Evolutionary conservation across 2,113 vertebrate genomes (phyloP).

Genomic region (Psittacara wagleri): DNA sequence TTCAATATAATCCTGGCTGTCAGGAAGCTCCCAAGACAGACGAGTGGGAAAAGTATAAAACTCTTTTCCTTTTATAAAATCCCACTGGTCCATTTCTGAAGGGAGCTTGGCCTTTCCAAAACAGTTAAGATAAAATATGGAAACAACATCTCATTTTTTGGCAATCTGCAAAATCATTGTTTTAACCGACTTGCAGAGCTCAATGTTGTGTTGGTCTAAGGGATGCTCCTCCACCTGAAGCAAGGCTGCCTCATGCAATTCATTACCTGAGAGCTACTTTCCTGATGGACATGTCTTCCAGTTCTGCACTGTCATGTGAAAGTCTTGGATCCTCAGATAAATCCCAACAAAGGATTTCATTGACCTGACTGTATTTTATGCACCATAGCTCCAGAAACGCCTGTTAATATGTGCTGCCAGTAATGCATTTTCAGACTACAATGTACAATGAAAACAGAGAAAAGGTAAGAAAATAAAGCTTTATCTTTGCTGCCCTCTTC

Average conservation of each 20-base stretch:
- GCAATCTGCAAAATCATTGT: neutral
- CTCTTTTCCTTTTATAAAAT: neutral
- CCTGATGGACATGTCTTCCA: neutral
- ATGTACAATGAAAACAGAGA: neutral
- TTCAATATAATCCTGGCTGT: slow-evolving; percentile 21
- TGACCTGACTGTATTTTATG: slow-evolving; percentile 63
- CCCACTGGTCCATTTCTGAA: neutral
- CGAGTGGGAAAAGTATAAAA: neutral
- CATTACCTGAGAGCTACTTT: neutral
- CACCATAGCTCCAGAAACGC: slow-evolving; percentile 40
- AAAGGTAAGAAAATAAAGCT: slow-evolving; percentile 44
- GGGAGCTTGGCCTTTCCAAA: neutral
- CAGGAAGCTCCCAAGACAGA: slow-evolving; percentile 4
- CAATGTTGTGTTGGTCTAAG: neutral
- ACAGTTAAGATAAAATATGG: slow-evolving; percentile 8
- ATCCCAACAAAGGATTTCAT: slow-evolving; percentile 60
- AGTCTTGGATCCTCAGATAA: slow-evolving; percentile 38
- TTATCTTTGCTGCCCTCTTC: slow-evolving; percentile 76
- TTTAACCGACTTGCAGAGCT: neutral
- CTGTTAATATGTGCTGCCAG: slow-evolving; percentile 44
- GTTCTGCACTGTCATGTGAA: slow-evolving; percentile 37
- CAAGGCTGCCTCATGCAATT: neutral
- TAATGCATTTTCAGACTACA: slow-evolving; percentile 17
- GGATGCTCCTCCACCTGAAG: neutral
- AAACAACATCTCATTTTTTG: slow-evolving; percentile 6